A percentile compares a stretch with the other conserved stretches of the same genome.
phyloP scores from a whole-genome alignment of 2,888 invertebrate species.

The Idaea straminata region DNA sequence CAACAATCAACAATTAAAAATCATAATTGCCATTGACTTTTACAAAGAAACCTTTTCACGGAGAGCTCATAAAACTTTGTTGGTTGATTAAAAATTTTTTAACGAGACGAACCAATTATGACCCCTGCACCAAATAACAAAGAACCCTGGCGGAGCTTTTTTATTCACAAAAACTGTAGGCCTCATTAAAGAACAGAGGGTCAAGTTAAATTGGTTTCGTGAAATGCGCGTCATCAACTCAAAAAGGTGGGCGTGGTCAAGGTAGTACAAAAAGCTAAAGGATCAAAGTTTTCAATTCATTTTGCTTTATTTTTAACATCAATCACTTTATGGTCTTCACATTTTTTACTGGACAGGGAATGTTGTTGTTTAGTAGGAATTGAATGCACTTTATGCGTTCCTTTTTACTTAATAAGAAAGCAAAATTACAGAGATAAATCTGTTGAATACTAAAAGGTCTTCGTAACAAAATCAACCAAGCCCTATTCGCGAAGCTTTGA shows the following conservation, averaged over 20 bases:
- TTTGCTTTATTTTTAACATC: conserved; percentile 44
- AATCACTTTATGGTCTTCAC: conserved; percentile 29
- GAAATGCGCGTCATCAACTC: conserved; percentile 55
- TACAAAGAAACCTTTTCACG: conserved; percentile 65
- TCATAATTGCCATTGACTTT: conserved; percentile 54
- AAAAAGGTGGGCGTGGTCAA: conserved; percentile 58
- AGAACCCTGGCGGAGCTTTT: conserved; percentile 18
- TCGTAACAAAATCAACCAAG: no score
- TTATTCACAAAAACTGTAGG: conserved; percentile 7
- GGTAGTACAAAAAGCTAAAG: conserved; percentile 51
- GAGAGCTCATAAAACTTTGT: conserved; percentile 66
- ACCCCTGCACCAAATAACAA: conserved; percentile 35
- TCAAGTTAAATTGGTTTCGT: conserved; percentile 22
- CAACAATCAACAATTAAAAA: conserved; percentile 41
- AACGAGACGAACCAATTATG: conserved; percentile 67
- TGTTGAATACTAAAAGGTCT: no score
- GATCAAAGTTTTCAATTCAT: conserved; percentile 54
- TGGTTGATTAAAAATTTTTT: conserved; percentile 67
- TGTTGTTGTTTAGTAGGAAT: not conserved
- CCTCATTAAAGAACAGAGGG: conserved; percentile 9
- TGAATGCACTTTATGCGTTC: not conserved
- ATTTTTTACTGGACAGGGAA: conserved; percentile 16
- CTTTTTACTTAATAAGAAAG: not conserved
- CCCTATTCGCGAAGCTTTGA: no score
- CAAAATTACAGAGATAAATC: not conserved